phyloP scores from a whole-genome alignment of 2,797 vertebrate genomes.

The Anguilla anguilla region DNA sequence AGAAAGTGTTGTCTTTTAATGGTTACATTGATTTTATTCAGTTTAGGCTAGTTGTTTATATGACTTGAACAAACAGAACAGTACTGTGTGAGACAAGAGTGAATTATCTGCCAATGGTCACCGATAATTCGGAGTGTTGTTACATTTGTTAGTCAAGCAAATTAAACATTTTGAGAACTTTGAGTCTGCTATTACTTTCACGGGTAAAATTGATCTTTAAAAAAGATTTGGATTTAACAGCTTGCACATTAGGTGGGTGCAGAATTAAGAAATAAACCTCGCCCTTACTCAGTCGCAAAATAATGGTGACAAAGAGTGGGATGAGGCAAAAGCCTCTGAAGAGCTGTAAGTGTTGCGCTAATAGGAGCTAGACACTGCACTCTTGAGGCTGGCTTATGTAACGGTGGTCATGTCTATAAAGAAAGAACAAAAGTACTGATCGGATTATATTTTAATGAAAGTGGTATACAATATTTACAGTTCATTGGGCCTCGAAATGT shows the following conservation, averaged over 20 bases:
- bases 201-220: background rate
- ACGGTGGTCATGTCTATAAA: background rate
- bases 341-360: background rate
- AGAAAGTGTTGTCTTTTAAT: background rate
- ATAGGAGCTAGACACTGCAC: background rate
- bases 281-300: background rate
- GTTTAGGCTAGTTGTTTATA: background rate
- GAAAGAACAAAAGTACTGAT: background rate
- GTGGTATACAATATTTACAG: background rate
- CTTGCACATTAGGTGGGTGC: background rate
- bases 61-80: background rate
- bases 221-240: background rate
- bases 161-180: background rate
- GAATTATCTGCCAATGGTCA: background rate
- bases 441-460: background rate
- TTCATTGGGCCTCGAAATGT: background rate
- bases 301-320: background rate
- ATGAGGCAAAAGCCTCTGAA: background rate
- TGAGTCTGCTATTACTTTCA: background rate
- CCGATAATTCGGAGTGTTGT: background rate
- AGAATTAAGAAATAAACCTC: background rate
- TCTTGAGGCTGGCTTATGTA: background rate
- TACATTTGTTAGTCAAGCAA: background rate
- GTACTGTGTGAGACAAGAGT: background rate
- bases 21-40: background rate